phyloP scores from a whole-genome alignment of 1,140 invertebrate genomes.

The Bombus fervidus region DNA sequence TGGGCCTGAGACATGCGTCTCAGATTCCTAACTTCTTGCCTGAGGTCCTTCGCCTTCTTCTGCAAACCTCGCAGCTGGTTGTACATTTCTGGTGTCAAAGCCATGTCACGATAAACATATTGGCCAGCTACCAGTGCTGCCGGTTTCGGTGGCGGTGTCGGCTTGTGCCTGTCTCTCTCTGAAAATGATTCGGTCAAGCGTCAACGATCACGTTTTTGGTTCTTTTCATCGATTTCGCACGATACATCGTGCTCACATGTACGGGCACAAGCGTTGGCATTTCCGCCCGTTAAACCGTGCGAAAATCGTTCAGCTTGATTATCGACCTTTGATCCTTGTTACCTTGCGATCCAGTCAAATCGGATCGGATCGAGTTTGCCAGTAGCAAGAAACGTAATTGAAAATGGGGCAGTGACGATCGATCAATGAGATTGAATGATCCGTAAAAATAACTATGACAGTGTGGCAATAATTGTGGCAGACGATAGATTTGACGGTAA shows the following conservation, averaged over 20 bases:
- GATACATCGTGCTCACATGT: neutral
- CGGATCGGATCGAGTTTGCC: neutral
- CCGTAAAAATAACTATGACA: too few relatives aligned
- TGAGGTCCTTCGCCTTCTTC: conserved; percentile 94
- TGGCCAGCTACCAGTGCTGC: conserved; percentile 87
- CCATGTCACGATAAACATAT: conserved; percentile 86
- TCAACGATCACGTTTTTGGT: neutral
- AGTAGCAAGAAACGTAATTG: neutral
- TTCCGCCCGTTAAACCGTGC: conserved; percentile 35
- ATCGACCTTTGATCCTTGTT: neutral
- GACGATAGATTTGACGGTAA: too few relatives aligned
- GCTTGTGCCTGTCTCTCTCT: conserved; percentile 92
- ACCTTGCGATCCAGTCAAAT: neutral
- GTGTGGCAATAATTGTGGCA: too few relatives aligned
- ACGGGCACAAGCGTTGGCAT: conserved; percentile 33
- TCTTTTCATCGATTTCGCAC: neutral
- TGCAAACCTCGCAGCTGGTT: conserved; percentile 92
- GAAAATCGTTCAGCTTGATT: conserved; percentile 12
- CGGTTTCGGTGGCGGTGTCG: conserved; percentile 92
- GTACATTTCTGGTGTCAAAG: conserved; percentile 92
- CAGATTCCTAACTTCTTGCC: conserved; percentile 93
- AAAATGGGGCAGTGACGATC: neutral
- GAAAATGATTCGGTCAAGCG: conserved; percentile 56
- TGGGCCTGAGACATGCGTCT: conserved; percentile 95
- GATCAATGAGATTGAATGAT: neutral